A percentile compares a stretch with the other conserved stretches of the same genome.
Evolutionary conservation across 2,797 vertebrate genomes (phyloP).

Genomic region (Hirundo rustica): DNA sequence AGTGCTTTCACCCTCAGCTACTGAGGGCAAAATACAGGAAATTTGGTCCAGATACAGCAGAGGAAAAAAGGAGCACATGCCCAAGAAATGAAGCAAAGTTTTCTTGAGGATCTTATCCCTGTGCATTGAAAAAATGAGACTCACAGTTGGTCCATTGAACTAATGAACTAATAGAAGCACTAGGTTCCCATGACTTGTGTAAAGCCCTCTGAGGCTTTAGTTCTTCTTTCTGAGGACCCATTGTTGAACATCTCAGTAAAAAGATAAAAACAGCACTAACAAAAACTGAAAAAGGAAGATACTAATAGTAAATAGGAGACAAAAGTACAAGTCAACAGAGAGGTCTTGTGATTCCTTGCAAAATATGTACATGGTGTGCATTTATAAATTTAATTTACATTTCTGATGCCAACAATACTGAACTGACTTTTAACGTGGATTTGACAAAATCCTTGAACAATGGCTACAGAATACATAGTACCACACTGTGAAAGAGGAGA

Average conservation of each 20-base stretch:
- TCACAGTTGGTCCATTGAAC: not conserved
- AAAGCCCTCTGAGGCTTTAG: not conserved
- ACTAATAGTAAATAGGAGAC: not conserved
- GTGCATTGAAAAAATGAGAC: not conserved
- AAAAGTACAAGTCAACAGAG: not conserved
- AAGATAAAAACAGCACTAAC: not conserved
- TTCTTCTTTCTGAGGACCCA: not conserved
- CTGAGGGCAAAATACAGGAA: not conserved
- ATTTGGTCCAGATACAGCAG: not conserved
- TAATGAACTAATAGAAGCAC: not conserved
- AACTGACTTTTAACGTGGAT: not conserved
- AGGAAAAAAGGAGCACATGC: not conserved
- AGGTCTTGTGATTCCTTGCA: not conserved
- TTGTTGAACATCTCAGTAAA: not conserved
- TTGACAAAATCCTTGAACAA: not conserved
- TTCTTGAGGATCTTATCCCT: not conserved
- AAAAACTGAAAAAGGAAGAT: not conserved
- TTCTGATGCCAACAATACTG: not conserved
- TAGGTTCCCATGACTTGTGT: not conserved
- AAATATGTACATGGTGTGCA: not conserved
- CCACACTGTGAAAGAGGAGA: not conserved
- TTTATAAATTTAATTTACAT: not conserved
- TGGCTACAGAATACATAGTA: not conserved
- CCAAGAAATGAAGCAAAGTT: not conserved
- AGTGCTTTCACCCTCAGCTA: not conserved